These are phyloP conservation scores for Notothenia coriiceps DNA, from an alignment of 2,113 vertebrate genomes.

Conservation along the genomic window DNA sequence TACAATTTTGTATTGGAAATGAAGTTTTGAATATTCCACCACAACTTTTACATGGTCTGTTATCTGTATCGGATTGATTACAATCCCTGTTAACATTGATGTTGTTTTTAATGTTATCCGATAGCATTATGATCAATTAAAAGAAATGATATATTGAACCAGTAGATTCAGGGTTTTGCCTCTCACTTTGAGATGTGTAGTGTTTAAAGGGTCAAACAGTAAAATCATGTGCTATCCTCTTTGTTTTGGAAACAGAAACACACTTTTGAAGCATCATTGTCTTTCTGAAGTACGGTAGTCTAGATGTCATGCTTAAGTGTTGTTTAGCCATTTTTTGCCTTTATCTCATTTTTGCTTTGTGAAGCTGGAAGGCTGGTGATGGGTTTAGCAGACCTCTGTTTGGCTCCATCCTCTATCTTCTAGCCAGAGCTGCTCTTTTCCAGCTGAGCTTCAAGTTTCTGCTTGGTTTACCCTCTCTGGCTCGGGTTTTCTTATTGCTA, in stretches of 20 bases:
- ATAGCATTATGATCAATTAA: no score
- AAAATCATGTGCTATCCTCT: neutral
- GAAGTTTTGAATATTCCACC: neutral
- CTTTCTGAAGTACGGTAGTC: neutral
- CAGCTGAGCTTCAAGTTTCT: slow-evolving; percentile 18
- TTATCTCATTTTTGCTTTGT: slow-evolving; percentile 3
- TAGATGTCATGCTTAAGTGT: neutral
- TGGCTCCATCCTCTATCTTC: slow-evolving; percentile 34
- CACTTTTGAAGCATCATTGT: neutral
- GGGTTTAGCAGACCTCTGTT: slow-evolving; percentile 44
- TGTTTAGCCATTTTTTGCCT: slow-evolving; percentile 8
- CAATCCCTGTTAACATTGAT: no score
- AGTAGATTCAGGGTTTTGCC: neutral
- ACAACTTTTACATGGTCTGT: neutral
- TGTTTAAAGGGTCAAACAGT: neutral
- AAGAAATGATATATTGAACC: no score
- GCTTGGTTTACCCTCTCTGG: slow-evolving; percentile 19
- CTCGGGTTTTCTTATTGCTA: slow-evolving; percentile 21
- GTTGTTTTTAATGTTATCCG: neutral
- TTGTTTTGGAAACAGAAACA: neutral
- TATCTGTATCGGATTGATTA: no score
- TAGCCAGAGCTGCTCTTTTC: slow-evolving; percentile 22
- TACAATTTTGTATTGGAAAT: neutral
- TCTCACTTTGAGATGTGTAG: neutral
- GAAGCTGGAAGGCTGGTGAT: slow-evolving; percentile 25